phyloP scores from a whole-genome alignment of 53 echinoderm and acorn worm genomes.

The Holothuria scabra region DNA sequence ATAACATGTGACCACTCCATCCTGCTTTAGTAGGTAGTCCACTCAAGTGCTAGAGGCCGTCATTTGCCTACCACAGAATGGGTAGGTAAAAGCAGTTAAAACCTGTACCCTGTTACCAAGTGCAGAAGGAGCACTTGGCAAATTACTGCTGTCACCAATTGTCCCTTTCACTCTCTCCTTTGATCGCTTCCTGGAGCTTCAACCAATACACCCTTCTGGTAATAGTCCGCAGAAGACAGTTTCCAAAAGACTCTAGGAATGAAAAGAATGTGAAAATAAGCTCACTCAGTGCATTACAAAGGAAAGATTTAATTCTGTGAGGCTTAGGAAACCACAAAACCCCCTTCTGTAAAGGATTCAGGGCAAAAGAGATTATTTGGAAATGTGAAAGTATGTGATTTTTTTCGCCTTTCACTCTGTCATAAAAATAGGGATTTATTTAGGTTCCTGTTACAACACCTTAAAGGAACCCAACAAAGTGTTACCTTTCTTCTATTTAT shows the following conservation, averaged over 20 bases:
- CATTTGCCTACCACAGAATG: neutral
- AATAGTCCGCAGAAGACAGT: neutral
- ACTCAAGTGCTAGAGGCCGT: slow-evolving; percentile 15
- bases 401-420: neutral
- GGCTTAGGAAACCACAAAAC: slow-evolving; percentile 33
- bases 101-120: too few relatives aligned
- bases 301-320: slow-evolving; percentile 7
- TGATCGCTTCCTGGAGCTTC: too few relatives aligned
- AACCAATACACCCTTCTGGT: neutral
- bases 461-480: neutral
- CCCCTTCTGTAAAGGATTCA: neutral
- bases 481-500: slow-evolving; percentile 2
- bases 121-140: too few relatives aligned
- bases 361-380: slow-evolving; percentile 1
- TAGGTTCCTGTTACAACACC: slow-evolving; percentile 35
- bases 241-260: slow-evolving; percentile 38
- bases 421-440: slow-evolving; percentile 34
- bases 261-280: slow-evolving; percentile 45
- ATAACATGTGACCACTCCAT: neutral
- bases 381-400: slow-evolving; percentile 49
- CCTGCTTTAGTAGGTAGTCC: neutral
- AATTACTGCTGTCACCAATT: too few relatives aligned
- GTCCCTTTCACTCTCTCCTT: too few relatives aligned
- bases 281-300: slow-evolving; percentile 30
- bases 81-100: neutral